These are phyloP conservation scores for Tor tambroides DNA, from an alignment of 2,113 vertebrate species.

Conservation along the genomic window DNA sequence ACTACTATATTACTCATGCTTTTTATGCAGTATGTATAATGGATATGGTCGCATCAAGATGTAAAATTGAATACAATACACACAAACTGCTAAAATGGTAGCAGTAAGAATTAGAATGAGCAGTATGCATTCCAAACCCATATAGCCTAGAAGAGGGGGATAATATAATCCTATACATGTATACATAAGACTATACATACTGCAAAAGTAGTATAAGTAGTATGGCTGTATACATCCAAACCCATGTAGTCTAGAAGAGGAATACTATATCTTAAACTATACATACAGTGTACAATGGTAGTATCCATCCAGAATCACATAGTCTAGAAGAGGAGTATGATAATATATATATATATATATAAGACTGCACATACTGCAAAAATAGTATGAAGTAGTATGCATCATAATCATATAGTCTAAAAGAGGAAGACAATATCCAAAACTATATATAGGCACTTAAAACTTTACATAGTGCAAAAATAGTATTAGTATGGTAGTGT, in stretches of 20 bases:
- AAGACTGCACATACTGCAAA: neutral
- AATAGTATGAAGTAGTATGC: too few species aligned
- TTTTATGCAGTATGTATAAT: neutral
- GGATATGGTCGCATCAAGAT: neutral
- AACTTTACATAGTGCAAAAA: too few species aligned
- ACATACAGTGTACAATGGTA: neutral
- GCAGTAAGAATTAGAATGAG: too few species aligned
- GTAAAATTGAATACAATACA: neutral
- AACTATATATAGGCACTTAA: too few species aligned
- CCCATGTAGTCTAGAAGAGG: neutral
- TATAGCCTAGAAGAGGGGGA: neutral
- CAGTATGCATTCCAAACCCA: neutral
- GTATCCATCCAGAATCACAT: neutral
- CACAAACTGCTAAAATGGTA: too few species aligned
- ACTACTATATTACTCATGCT: neutral
- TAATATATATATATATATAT: neutral
- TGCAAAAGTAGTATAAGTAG: neutral
- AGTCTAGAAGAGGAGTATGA: neutral
- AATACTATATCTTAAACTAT: neutral
- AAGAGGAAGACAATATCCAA: too few species aligned
- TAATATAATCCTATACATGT: neutral
- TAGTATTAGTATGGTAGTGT: too few species aligned
- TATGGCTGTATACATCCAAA: neutral
- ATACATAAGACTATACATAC: too few species aligned
- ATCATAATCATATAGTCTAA: too few species aligned